These are phyloP conservation scores for Dermochelys coriacea DNA, from an alignment of 2,797 vertebrate genomes.

Conservation along the genomic window DNA sequence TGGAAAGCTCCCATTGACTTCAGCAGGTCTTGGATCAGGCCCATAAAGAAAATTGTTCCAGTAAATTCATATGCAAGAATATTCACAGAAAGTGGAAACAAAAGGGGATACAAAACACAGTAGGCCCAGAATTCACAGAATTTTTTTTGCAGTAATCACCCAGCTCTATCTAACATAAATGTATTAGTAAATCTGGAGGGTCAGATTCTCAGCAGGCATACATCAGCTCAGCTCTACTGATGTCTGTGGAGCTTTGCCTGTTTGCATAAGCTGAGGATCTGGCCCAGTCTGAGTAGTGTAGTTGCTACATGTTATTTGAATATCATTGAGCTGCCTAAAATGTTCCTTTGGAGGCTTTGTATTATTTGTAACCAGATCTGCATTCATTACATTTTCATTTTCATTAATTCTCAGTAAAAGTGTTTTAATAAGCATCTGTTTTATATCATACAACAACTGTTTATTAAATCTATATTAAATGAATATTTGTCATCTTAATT, in stretches of 20 bases:
- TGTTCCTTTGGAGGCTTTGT: background rate
- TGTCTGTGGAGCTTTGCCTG: background rate
- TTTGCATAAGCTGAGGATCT: background rate
- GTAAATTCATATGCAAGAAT: background rate
- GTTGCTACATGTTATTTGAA: background rate
- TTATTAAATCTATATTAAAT: constrained; percentile 70
- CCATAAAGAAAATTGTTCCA: background rate
- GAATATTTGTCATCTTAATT: constrained; percentile 58
- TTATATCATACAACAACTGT: constrained; percentile 44
- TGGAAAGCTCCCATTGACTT: background rate
- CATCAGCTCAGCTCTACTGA: rapidly evolving
- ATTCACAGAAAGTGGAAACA: background rate
- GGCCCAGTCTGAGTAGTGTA: rapidly evolving
- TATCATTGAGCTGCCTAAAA: background rate
- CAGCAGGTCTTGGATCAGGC: background rate
- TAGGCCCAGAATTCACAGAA: background rate
- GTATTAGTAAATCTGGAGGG: background rate
- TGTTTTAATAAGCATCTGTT: constrained; percentile 57
- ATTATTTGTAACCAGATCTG: constrained; percentile 50
- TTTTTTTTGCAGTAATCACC: background rate
- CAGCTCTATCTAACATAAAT: background rate
- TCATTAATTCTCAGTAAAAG: constrained; percentile 70
- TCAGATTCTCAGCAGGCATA: background rate
- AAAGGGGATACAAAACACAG: background rate
- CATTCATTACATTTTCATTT: constrained; percentile 58